These are phyloP conservation scores for Anolis carolinensis DNA, from an alignment of 2,113 vertebrate species.

Conservation along the genomic window DNA sequence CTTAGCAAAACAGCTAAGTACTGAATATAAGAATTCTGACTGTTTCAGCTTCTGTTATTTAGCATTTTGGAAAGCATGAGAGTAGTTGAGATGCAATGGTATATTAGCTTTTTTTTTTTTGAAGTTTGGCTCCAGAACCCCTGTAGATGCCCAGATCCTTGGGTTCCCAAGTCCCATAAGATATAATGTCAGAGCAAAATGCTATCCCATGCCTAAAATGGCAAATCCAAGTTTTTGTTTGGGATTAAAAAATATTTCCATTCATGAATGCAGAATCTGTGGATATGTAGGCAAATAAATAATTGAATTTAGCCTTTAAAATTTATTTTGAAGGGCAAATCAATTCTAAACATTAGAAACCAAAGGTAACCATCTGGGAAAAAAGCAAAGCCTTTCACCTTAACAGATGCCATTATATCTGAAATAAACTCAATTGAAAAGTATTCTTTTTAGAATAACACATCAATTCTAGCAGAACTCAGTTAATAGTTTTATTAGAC, in stretches of 20 bases:
- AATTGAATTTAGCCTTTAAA: too few species aligned
- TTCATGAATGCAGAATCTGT: too few species aligned
- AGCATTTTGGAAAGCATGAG: slow-evolving; percentile 5
- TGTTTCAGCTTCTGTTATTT: slow-evolving; percentile 38
- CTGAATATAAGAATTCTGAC: slow-evolving; percentile 42
- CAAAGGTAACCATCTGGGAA: not conserved
- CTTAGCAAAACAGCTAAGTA: slow-evolving; percentile 21
- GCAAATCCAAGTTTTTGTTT: too few species aligned
- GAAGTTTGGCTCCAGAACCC: too few species aligned
- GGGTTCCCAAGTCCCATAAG: too few species aligned
- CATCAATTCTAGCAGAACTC: not conserved
- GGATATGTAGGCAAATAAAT: too few species aligned
- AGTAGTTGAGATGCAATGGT: not conserved
- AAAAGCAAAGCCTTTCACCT: not conserved
- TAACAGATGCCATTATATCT: not conserved
- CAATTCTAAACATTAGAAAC: not conserved
- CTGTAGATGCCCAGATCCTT: too few species aligned
- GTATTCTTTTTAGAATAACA: not conserved
- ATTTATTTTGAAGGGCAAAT: not conserved
- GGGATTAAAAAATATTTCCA: too few species aligned
- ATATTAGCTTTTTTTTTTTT: not conserved
- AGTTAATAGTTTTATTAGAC: not conserved
- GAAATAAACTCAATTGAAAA: not conserved
- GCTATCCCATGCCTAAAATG: too few species aligned
- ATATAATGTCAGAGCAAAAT: too few species aligned